Conservation (phyloP, 1,140 invertebrate species). For the Octopus sinensis region DNA sequence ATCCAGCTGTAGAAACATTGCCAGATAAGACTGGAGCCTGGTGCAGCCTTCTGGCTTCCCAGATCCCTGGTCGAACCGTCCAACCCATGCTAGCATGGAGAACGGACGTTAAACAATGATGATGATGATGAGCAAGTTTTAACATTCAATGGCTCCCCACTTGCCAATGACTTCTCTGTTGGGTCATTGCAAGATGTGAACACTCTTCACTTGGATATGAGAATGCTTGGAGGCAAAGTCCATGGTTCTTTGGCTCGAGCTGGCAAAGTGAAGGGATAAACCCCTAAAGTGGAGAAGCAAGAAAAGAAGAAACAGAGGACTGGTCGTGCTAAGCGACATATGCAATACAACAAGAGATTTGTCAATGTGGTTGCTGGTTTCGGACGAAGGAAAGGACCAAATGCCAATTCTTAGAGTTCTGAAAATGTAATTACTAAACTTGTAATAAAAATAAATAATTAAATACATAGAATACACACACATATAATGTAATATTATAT, state of each 20-base stretch:
- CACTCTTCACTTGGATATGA: constrained; percentile 50
- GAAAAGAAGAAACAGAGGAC: constrained; percentile 99
- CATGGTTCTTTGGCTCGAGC: constrained; percentile 99
- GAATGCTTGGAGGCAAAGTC: constrained; percentile 71
- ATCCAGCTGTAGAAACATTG: no score
- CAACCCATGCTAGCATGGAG: no score
- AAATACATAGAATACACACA: no score
- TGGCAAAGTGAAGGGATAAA: constrained; percentile 99
- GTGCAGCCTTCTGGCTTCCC: no score
- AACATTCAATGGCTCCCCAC: constrained; percentile 52
- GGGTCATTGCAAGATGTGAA: constrained; percentile 40
- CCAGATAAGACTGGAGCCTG: no score
- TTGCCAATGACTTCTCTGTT: constrained; percentile 67
- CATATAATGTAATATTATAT: no score
- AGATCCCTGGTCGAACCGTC: no score
- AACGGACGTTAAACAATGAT: no score
- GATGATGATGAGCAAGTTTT: constrained; percentile 6
- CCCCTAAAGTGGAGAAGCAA: constrained; percentile 94
- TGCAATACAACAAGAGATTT: constrained; percentile 97
- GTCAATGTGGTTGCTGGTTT: constrained; percentile 89
- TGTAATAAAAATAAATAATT: no score
- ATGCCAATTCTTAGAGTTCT: constrained; percentile 71
- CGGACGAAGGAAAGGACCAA: constrained; percentile 94
- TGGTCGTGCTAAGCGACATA: constrained; percentile 93
- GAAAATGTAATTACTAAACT: no score